Evolutionary conservation across 2,797 vertebrate genomes (phyloP), one percentile per base, ranked within the genome.

Genomic region (Tragopan temminckii): DNA sequence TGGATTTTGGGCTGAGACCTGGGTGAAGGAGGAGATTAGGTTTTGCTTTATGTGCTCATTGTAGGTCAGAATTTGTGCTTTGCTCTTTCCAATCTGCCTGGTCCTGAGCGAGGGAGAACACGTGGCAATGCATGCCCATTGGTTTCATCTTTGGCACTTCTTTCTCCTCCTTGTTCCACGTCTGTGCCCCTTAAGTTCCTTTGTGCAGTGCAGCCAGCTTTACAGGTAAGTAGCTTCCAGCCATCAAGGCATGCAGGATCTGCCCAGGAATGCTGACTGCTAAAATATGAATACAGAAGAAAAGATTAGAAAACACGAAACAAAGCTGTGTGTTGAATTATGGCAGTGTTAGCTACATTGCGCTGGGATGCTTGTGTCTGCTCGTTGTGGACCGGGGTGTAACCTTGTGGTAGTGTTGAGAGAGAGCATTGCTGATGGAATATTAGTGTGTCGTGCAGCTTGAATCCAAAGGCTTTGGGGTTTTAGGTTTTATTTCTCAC

Each of bases 211-310:
- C 38, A 79, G 83, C 40, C 91, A 79, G 68, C 58, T 82, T 45
- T 85, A 78, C 88, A 85, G 93, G 63, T 79, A 7, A 93, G 83
- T 17, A 57, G 53, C 86, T 93, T 71, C 78, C 15, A 55, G 76
- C 48, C 31, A 1, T 72, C 2, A 21, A 91, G 82, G 85, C 66
- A 42, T 40, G 43, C 63, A 77, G 66, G 38, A 87, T 55, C 86
- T 75, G 79, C 84, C 80, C 83, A 55, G 21, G 69, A 96, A 66
- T 94, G 90, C 90, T 90, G 86, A 58, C 75, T 71, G 94, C 75
- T 87, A 4, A 58, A 75, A 46, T 11, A 16, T 0, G 5, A 62
- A 14, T 50, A 9, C 0, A 6, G 36, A 38, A 61, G 33, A 40
- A 67, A 40, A 82, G 58, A 27, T 46, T 17, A 20, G 57, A 75